These are phyloP conservation scores for Athetis lepigone DNA, from an alignment of 2,888 invertebrate genomes.

Conservation along the genomic window DNA sequence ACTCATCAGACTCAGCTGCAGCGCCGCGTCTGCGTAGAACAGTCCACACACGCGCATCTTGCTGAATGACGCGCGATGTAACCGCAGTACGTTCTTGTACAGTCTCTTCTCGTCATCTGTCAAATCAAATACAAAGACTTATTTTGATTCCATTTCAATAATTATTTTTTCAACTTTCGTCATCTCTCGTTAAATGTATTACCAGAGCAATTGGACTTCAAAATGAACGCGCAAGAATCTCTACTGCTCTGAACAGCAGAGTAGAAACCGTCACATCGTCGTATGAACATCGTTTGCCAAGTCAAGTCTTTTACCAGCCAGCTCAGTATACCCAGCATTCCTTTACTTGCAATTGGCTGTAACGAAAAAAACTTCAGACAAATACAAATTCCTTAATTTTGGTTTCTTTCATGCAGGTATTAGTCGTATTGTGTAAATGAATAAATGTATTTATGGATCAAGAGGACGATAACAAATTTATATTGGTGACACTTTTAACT, in stretches of 20 bases:
- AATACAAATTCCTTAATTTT: no score
- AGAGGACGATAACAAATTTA: no score
- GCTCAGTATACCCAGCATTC: background rate
- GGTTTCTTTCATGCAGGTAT: no score
- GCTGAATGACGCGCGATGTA: conserved; percentile 13
- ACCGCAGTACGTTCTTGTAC: conserved; percentile 19
- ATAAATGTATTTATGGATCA: no score
- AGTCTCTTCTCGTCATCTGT: conserved; percentile 12
- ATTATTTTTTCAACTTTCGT: no score
- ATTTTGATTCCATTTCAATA: no score
- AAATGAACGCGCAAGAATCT: conserved; percentile 7
- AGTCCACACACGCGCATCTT: conserved; percentile 11
- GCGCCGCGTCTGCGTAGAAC: conserved; percentile 2
- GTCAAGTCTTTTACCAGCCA: conserved; percentile 15
- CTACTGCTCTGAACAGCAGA: conserved; percentile 10
- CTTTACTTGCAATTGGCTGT: background rate
- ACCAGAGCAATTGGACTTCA: conserved; percentile 21
- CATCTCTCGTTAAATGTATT: no score
- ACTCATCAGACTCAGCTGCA: background rate
- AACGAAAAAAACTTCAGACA: no score
- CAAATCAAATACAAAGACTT: no score
- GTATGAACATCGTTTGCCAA: conserved; percentile 1
- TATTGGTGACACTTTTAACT: no score
- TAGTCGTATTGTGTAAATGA: no score
- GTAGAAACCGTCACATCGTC: conserved; percentile 25